Base-by-base conservation (phyloP, 2,113 vertebrate species). In the Rhizomys pruinosus region DNA sequence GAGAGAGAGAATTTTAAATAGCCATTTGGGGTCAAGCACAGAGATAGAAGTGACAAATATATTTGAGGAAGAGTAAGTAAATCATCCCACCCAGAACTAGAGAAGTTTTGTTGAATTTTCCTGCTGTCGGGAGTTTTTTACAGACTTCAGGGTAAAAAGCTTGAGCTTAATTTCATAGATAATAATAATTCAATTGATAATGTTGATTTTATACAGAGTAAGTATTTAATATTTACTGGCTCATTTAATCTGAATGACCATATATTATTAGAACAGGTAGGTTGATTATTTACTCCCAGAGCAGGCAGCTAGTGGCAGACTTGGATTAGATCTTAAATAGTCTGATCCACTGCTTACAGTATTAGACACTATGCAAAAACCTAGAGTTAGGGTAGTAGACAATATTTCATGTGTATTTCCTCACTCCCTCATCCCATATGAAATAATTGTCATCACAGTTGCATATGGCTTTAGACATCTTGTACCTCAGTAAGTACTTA, bases 61-160 rank as follows among this genome's bases (percentile, higher is more conserved):
- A 47, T 77, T 66, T 89, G 74, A 80, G 68, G 44, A 63, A 81
- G 16, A 73, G 19, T 87, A 90, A 82, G 76, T 72, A 72, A 94
- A 37, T 32, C 39, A 44, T 7, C 47, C 77, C 78, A n/a, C 17
- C 72, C 23, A 69, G 66, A 87, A 74, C 52, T 63, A 29, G 25
- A 52, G 17, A 52, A 72, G 12, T 85, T 85, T 79, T 84, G 37
- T 42, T 71, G 44, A 29, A 68, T 15, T 17, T 39, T 86, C 57
- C 79, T 87, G 55, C 47, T 92, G 22, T 78, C 89, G 22, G 55
- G 16, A 74, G 42, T 82, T 47, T 87, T 10, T 86, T 79, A 87
- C 57, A 89, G 77, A 87, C 10, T 6, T 57, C 23, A 39, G 12
- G n/a, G 76, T 57, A 80, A 85, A 76, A 20, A 95, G 79, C 84